Conservation (phyloP, 2,113 vertebrate species). For the Malurus alboscapulatus region DNA sequence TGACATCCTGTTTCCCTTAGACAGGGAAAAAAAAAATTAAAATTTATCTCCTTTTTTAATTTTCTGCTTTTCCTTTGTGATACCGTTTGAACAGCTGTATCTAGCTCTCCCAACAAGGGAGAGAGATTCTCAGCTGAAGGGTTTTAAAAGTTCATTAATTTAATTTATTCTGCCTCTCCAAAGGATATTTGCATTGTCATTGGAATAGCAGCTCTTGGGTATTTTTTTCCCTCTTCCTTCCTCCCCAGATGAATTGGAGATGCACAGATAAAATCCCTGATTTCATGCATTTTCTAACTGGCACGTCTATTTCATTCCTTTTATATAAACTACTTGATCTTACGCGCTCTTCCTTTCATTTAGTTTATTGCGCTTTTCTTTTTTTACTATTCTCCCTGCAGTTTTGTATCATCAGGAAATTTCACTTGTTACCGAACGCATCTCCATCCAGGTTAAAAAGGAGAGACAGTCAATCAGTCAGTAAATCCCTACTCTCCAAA, state of each 20-base stretch:
- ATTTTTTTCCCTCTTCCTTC: background rate
- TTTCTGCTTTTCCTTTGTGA: background rate
- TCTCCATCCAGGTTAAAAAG: constrained; percentile 58
- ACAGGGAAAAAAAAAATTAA: background rate
- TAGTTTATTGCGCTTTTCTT: background rate
- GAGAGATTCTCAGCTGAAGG: constrained; percentile 5
- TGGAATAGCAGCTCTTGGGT: background rate
- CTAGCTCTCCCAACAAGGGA: background rate
- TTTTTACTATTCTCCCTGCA: background rate
- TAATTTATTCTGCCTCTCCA: constrained; percentile 43
- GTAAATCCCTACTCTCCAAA: constrained; percentile 54
- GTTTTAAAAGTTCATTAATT: constrained; percentile 29
- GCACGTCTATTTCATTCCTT: background rate
- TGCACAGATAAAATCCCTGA: background rate
- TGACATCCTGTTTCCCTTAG: background rate
- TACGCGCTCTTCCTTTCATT: background rate
- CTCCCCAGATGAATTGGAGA: background rate
- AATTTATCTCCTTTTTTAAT: background rate
- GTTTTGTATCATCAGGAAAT: constrained; percentile 34
- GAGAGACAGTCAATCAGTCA: constrained; percentile 64
- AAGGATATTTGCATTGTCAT: background rate
- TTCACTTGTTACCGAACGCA: background rate
- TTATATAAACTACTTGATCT: constrained; percentile 20
- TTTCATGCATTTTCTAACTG: background rate
- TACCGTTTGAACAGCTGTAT: constrained; percentile 34